Conservation (phyloP, 2,113 vertebrate species). For the Tor tambroides region DNA sequence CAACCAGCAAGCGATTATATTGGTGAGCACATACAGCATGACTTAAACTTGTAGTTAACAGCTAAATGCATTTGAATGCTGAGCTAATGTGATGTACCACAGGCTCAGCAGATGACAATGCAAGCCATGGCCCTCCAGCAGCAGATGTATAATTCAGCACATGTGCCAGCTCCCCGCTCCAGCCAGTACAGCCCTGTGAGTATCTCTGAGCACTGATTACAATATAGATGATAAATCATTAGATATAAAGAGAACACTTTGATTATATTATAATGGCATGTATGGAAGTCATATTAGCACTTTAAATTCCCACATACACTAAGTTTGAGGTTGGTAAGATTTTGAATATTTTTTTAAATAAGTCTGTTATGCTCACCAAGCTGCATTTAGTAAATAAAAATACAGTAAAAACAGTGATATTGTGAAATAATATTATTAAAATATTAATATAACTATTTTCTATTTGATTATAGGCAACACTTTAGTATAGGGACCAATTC, state of each 20-base stretch:
- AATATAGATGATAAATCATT: background rate
- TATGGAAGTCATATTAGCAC: background rate
- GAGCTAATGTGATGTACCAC: constrained; percentile 19
- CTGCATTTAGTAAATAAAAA: background rate
- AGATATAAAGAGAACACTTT: background rate
- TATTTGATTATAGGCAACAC: background rate
- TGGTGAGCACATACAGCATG: constrained; percentile 74
- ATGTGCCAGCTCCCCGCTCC: constrained; percentile 57
- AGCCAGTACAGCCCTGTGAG: constrained; percentile 68
- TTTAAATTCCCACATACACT: background rate
- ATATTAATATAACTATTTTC: background rate
- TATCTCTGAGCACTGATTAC: constrained; percentile 23
- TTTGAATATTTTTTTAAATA: background rate
- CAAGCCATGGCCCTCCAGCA: constrained; percentile 85
- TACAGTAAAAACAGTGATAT: background rate
- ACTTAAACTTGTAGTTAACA: background rate
- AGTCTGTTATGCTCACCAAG: background rate
- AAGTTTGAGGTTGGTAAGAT: background rate
- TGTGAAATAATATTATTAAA: background rate
- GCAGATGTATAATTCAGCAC: constrained; percentile 77
- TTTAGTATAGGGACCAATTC: too few relatives aligned
- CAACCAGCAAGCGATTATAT: constrained; percentile 80
- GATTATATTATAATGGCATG: background rate
- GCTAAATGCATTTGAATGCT: background rate
- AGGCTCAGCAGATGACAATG: constrained; percentile 90